Evolutionary conservation across 1,140 invertebrate species (phyloP), one percentile per base, ranked within the genome.

Genomic region (Zaprionus vittiger): DNA sequence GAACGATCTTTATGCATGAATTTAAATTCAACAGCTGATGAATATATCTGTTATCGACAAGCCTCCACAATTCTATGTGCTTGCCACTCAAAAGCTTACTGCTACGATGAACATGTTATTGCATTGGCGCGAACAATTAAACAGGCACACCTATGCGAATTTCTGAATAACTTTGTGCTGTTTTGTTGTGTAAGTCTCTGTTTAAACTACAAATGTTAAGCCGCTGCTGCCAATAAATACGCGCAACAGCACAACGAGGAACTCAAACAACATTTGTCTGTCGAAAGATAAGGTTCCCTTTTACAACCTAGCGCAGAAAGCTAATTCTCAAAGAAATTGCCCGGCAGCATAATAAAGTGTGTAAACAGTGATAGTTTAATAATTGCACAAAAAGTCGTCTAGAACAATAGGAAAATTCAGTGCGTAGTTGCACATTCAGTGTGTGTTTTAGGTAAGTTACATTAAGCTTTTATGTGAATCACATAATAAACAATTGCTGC

Each of bases 241-340:
- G 37, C 31, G 17, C 47, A 41, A 55, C 54, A 17, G 41, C 41
- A 31, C 15, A 5, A 7, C 22, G 24, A 69, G 54, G 26, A 15
- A 63, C n/a, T 34, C 71, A 85, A 86, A 86, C 41, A 76, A 73
- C 66, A 67, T 73, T 85, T 67, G 72, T 76, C 54, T 47, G 82
- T 70, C 54, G 54, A 20, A 41, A 41, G 83, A 85, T 73, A 79
- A 86, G 71, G 61, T 76, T 17, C 79, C 68, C 62, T 52, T 31
- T 52, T 44, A 26, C 41, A 31, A 84, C 41, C 52, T 68, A 44
- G 41, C 41, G 41, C 41, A n/a, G 54, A 67, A 69, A 55, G 56
- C 59, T 82, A 76, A 57, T 52, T 64, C 54, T 28, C 52, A 57
- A 65, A 31, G 56, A 65, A 80, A 68, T 52, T 24, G 1, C 6